Base-by-base conservation (phyloP, 2,797 vertebrate genomes). In the Schizopygopsis pylzovi region DNA sequence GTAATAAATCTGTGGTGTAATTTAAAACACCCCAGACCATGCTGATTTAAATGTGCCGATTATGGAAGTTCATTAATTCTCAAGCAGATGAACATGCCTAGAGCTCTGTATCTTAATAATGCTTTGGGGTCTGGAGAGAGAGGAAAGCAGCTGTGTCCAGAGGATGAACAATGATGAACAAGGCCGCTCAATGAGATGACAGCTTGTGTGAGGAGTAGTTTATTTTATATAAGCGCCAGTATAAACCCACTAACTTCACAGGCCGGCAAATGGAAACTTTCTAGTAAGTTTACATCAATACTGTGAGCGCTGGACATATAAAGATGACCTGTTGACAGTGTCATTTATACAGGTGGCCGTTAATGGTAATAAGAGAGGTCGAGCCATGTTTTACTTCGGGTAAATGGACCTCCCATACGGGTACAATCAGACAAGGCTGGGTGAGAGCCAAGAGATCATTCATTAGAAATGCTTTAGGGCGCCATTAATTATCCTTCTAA, bases 171-270 rank as follows among this genome's bases (percentile, higher is more conserved):
- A 4, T 70, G 84, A 86, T 52, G 75, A n/a, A 61, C 59, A 82
- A 81, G 82, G 11, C 67, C 70, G 83, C 95, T 95, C 87, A 93
- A 91, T 92, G 93, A 94, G 92, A 95, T 95, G 71, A 78, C 81
- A 63, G 33, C 20, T 70, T 78, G 81, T 85, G 78, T 77, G 82
- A 84, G 63, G 79, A 67, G 39, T 63, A 77, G 89, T 90, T 91
- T 90, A 90, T 89, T 87, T 86, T 84, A 86, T 47, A 72, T 79
- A 79, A 77, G 79, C 72, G 12, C 81, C 61, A 84, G 73, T 79
- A 81, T 83, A 89, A 79, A 82, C 79, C 79, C 77, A 63, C 85
- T 87, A 82, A 90, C 25, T 87, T 87, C 81, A 73, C 61, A 47
- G 28, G 77, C 79, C 79, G 8, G 72, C 81, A 85, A 87, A 87